These are phyloP conservation scores for Vireo altiloquus DNA, from an alignment of 2,113 vertebrate genomes.

Conservation along the genomic window DNA sequence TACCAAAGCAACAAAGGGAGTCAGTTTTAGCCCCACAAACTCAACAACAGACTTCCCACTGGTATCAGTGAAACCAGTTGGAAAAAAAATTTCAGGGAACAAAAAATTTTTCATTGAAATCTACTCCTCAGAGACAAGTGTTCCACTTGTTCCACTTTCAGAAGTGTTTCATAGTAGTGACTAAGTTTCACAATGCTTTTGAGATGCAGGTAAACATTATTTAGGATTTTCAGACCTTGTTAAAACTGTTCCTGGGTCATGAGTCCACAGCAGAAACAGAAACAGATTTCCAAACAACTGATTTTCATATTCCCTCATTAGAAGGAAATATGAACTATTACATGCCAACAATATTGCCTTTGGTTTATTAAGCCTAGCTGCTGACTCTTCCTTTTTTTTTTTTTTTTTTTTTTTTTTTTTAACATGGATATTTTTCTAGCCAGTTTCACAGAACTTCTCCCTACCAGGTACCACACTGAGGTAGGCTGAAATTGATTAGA, in stretches of 20 bases:
- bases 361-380: neutral
- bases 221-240: neutral
- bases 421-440: neutral
- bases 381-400: rapidly evolving
- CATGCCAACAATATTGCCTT: neutral
- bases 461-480: neutral
- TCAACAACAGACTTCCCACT: neutral
- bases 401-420: too few species aligned
- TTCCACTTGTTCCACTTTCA: neutral
- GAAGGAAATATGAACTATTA: neutral
- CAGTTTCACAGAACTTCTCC: neutral
- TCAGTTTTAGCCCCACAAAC: neutral
- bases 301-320: neutral
- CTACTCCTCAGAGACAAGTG: neutral
- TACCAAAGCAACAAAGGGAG: neutral
- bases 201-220: neutral
- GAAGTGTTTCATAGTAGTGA: neutral
- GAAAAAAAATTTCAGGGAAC: too few species aligned
- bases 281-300: neutral
- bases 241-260: neutral
- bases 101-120: neutral
- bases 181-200: neutral
- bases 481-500: neutral
- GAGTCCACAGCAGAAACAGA: neutral
- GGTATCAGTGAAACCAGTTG: neutral